Conservation (phyloP, 2,888 invertebrate genomes). For the Tiliacea citrago region DNA sequence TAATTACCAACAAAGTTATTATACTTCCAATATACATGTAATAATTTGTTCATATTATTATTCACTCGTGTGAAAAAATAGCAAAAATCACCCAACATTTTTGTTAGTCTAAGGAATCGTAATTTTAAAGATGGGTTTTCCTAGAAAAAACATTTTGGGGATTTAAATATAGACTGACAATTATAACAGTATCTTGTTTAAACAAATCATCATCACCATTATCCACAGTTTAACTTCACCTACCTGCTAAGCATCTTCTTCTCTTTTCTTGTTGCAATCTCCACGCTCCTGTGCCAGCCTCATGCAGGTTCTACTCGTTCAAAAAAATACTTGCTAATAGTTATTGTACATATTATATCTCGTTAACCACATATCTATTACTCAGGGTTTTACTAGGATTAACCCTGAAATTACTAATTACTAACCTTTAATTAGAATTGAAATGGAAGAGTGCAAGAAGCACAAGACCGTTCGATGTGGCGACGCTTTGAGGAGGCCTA, state of each 20-base stretch:
- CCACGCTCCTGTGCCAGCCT: no score
- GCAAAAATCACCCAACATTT: background rate
- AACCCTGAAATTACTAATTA: background rate
- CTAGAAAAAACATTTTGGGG: background rate
- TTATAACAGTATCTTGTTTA: background rate
- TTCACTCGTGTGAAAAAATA: background rate
- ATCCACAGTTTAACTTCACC: no score
- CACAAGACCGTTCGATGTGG: no score
- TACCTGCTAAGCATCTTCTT: no score
- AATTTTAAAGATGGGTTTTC: background rate
- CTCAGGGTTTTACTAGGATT: background rate
- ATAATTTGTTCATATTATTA: background rate
- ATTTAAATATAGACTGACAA: background rate
- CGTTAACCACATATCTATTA: background rate
- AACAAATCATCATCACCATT: background rate
- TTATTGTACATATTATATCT: background rate
- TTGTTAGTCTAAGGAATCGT: background rate
- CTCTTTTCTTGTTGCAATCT: no score
- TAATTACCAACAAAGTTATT: no score
- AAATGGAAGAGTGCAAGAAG: no score
- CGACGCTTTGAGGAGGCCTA: no score
- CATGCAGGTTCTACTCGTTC: background rate
- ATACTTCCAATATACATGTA: no score
- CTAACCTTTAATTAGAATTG: background rate
- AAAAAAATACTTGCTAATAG: background rate